Conservation (phyloP, 1,140 invertebrate genomes). For the Brachystomella parvula region DNA sequence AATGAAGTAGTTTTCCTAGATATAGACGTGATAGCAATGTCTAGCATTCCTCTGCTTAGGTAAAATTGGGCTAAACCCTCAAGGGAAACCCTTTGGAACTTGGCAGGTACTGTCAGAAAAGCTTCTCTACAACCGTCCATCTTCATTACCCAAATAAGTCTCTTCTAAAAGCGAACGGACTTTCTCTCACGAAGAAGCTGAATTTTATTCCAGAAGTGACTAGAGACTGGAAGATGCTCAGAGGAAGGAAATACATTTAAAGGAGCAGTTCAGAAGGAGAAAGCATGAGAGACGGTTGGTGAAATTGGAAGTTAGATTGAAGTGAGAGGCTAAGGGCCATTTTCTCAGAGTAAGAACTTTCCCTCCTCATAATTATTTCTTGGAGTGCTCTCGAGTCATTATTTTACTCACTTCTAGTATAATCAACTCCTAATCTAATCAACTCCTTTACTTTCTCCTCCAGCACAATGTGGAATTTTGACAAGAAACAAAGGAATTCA, state of each 20-base stretch:
- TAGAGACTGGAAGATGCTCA: neutral
- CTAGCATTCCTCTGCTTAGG: neutral
- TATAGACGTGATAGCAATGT: no score
- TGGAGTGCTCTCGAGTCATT: no score
- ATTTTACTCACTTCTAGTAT: no score
- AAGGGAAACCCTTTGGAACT: neutral
- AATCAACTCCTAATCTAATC: no score
- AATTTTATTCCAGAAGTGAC: neutral
- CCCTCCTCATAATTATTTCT: constrained; percentile 11
- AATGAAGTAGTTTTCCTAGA: neutral
- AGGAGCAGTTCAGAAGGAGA: no score
- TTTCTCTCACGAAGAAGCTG: neutral
- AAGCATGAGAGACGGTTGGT: no score
- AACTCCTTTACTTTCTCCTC: no score
- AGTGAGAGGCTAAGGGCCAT: neutral
- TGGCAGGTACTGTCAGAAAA: constrained; percentile 6
- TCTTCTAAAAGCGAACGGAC: neutral
- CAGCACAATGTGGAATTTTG: no score
- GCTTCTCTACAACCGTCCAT: constrained; percentile 1
- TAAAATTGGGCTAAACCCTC: neutral
- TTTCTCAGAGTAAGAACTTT: constrained; percentile 5
- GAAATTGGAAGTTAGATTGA: neutral
- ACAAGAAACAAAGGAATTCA: no score
- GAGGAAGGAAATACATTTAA: neutral
- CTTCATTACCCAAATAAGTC: constrained; percentile 4